A percentile compares a stretch with the other conserved stretches of the same genome.
Conservation (phyloP, 2,888 invertebrate genomes). For the Drosophila macrospina region DNA sequence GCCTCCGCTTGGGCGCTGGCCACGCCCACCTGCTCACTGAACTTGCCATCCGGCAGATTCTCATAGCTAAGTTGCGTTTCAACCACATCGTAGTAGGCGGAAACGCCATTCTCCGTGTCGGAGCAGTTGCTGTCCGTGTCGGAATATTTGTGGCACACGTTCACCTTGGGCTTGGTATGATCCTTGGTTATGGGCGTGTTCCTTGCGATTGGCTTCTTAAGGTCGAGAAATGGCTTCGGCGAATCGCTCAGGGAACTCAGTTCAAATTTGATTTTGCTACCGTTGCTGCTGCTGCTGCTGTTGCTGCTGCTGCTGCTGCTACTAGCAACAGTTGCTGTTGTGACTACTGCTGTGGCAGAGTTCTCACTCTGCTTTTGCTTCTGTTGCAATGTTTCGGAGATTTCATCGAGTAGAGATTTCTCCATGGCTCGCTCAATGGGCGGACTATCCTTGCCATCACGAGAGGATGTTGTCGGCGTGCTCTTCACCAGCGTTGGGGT, state of each 20-base stretch:
- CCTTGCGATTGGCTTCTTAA: conserved; percentile 86
- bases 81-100: conserved; percentile 85
- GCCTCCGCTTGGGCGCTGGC: conserved; percentile 54
- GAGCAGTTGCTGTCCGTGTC: conserved; percentile 88
- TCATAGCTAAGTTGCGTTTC: conserved; percentile 84
- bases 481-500: conserved; percentile 63
- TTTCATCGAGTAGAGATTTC: conserved; percentile 90
- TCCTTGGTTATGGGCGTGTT: conserved; percentile 89
- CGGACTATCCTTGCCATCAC: conserved; percentile 84
- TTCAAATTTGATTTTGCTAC: conserved; percentile 84
- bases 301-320: conserved; percentile 25
- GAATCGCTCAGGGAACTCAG: conserved; percentile 81
- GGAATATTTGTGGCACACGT: conserved; percentile 87
- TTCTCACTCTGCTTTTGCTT: conserved; percentile 85
- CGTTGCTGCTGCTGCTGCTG: conserved; percentile 20
- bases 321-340: conserved; percentile 38
- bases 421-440: conserved; percentile 87
- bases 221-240: conserved; percentile 84
- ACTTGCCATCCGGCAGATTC: conserved; percentile 84
- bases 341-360: conserved; percentile 33
- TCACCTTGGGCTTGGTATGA: conserved; percentile 89
- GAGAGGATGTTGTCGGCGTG: conserved; percentile 32
- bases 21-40: conserved; percentile 72
- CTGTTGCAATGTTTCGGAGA: conserved; percentile 90
- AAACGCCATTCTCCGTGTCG: conserved; percentile 86